Conservation (phyloP, 35 echinoderm and acorn worm species). For the Diadema setosum region DNA sequence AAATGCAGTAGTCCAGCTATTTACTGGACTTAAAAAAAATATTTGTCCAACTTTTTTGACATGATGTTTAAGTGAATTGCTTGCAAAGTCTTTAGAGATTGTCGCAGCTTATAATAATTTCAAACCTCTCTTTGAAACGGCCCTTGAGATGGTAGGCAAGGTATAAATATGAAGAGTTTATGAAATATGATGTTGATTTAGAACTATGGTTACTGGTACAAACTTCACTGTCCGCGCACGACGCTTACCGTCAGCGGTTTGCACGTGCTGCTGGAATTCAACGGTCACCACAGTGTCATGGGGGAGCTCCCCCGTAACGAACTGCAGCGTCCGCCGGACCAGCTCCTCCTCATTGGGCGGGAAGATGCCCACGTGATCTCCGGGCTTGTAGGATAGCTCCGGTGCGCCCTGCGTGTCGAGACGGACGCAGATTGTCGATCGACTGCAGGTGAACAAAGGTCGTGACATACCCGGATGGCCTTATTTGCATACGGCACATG, state of each 20-base stretch:
- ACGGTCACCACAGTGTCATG: conserved; percentile 48
- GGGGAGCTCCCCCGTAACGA: neutral
- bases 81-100: neutral
- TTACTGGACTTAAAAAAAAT: too few relatives aligned
- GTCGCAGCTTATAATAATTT: neutral
- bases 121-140: neutral
- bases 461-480: too few relatives aligned
- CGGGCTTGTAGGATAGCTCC: conserved; percentile 70
- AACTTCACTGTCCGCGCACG: too few relatives aligned
- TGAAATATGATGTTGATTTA: neutral
- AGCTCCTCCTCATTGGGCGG: conserved; percentile 70
- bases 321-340: conserved; percentile 48
- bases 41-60: neutral
- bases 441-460: conserved; percentile 28
- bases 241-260: conserved; percentile 6
- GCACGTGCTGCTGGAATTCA: conserved; percentile 41
- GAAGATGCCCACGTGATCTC: conserved; percentile 80
- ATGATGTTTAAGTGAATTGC: neutral
- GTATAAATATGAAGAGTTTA: too few relatives aligned
- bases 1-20: too few relatives aligned
- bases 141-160: too few relatives aligned
- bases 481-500: neutral
- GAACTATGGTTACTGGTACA: neutral
- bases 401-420: conserved; percentile 69
- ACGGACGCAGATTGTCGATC: conserved; percentile 60